Conservation (phyloP, 2,888 invertebrate genomes). For the Epinotia demarniana region DNA sequence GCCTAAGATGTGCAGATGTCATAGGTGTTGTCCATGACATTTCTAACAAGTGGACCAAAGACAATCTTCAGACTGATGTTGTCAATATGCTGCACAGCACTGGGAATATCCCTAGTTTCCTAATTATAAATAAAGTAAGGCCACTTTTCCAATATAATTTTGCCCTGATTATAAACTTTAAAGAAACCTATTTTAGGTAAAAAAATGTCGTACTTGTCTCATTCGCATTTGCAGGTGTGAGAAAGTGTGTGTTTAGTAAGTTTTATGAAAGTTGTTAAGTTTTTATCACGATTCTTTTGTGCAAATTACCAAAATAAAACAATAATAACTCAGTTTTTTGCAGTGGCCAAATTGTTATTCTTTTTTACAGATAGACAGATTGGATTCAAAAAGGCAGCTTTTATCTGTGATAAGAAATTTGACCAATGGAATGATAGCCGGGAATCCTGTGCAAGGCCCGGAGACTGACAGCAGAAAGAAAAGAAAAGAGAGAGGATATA, state of each 20-base stretch:
- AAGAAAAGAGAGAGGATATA: conserved; percentile 64
- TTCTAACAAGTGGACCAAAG: conserved; percentile 88
- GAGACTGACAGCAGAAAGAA: conserved; percentile 53
- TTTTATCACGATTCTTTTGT: too few relatives aligned
- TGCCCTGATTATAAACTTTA: too few relatives aligned
- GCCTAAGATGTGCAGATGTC: conserved; percentile 89
- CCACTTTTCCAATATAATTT: not conserved
- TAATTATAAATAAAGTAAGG: conserved; percentile 95
- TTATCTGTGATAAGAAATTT: conserved; percentile 88
- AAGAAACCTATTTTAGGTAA: too few relatives aligned
- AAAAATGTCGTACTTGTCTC: too few relatives aligned
- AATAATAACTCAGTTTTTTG: not conserved
- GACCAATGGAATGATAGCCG: conserved; percentile 85
- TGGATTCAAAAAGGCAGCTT: conserved; percentile 89
- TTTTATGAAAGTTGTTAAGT: too few relatives aligned
- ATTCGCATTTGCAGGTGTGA: too few relatives aligned
- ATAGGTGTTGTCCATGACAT: conserved; percentile 95
- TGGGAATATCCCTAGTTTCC: conserved; percentile 86
- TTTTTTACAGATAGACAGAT: conserved; percentile 86
- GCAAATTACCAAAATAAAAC: not conserved
- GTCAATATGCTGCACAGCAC: conserved; percentile 87
- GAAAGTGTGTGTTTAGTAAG: too few relatives aligned
- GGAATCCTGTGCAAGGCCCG: conserved; percentile 67
- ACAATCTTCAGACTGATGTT: conserved; percentile 88
- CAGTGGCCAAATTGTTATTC: not conserved